Evolutionary conservation across 2,113 vertebrate species (phyloP).

Genomic region (Pseudopipra pipra): DNA sequence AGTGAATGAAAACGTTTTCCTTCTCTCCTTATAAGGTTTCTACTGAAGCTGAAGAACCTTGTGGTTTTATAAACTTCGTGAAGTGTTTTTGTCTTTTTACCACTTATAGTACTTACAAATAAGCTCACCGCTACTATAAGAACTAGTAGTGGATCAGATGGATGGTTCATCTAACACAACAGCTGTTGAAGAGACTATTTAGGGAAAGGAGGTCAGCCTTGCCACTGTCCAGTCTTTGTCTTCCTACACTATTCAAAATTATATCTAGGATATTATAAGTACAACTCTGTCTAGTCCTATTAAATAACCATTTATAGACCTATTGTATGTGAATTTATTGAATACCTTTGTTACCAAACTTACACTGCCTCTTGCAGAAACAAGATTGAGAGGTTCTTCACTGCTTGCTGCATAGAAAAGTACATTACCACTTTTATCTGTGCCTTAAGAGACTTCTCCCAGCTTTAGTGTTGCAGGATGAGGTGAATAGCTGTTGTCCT

Average conservation of each 20-base stretch:
- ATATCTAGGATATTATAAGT: background rate
- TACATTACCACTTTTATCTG: background rate
- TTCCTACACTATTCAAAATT: background rate
- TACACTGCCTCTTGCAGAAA: background rate
- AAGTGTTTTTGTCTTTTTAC: background rate
- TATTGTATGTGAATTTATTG: background rate
- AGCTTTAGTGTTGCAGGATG: background rate
- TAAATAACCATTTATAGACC: background rate
- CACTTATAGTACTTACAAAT: fast-evolving
- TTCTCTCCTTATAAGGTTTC: background rate
- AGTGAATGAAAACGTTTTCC: background rate
- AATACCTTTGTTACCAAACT: background rate
- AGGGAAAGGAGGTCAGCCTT: background rate
- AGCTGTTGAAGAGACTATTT: background rate
- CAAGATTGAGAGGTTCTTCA: background rate
- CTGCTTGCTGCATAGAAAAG: background rate
- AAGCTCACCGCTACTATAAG: background rate
- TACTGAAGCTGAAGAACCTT: background rate
- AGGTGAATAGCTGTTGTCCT: background rate
- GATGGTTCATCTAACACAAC: background rate
- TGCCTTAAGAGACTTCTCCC: background rate
- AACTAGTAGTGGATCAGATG: background rate
- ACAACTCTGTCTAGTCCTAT: background rate
- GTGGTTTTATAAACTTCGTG: background rate
- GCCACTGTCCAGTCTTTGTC: background rate